These are phyloP conservation scores for Loriculus beryllinus DNA, from an alignment of 2,797 vertebrate genomes.

Conservation along the genomic window DNA sequence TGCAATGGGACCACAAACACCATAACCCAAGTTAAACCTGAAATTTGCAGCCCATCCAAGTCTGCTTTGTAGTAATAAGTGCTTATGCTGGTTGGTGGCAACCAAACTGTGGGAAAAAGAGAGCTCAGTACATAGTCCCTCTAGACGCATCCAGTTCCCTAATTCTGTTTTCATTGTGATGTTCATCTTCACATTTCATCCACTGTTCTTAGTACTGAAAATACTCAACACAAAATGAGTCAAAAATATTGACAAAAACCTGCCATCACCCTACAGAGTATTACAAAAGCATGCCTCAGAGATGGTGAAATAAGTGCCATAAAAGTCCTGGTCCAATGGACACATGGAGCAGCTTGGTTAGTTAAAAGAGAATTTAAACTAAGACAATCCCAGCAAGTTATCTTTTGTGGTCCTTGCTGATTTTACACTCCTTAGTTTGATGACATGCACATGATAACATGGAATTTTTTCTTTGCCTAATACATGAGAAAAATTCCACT, in stretches of 20 bases:
- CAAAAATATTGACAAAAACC: not conserved
- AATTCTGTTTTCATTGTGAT: not conserved
- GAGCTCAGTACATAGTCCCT: accelerated
- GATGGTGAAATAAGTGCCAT: not conserved
- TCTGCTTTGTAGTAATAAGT: not conserved
- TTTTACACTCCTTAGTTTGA: not conserved
- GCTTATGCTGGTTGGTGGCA: not conserved
- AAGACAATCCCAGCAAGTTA: not conserved
- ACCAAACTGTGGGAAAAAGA: not conserved
- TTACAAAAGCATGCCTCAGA: not conserved
- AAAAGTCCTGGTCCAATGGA: not conserved
- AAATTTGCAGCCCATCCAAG: not conserved
- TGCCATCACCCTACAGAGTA: not conserved
- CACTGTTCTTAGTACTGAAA: not conserved
- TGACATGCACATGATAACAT: not conserved
- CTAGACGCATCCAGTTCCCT: not conserved
- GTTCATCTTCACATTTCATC: not conserved
- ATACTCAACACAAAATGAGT: not conserved
- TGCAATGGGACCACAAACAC: not conserved
- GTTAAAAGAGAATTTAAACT: not conserved
- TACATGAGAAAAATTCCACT: not conserved
- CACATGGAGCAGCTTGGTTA: not conserved
- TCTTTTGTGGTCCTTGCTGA: not conserved
- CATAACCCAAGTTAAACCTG: not conserved
- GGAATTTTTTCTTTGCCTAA: not conserved